Evolutionary conservation across 2,113 vertebrate genomes (phyloP).

Genomic region (Atherinomorus stipes): DNA sequence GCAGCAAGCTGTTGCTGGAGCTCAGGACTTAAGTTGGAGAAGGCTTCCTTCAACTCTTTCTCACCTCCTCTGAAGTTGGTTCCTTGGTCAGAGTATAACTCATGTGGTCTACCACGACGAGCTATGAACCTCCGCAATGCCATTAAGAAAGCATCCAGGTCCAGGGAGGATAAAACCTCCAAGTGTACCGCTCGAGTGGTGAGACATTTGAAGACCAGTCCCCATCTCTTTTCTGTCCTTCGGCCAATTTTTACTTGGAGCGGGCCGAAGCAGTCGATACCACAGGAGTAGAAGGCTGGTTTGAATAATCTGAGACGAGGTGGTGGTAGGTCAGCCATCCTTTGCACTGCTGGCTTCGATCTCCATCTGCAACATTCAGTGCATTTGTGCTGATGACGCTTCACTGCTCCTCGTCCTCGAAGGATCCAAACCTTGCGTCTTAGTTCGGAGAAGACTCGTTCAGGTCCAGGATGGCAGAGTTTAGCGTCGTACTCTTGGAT

Average conservation of each 20-base stretch:
- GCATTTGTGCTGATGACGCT: background rate
- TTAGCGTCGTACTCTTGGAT: too few relatives aligned
- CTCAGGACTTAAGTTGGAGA: background rate
- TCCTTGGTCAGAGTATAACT: background rate
- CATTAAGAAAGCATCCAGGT: background rate
- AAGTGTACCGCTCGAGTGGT: too few relatives aligned
- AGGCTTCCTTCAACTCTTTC: background rate
- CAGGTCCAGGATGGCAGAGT: too few relatives aligned
- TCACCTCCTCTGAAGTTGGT: background rate
- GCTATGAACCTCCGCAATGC: background rate
- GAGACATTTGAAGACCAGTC: background rate
- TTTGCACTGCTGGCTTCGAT: background rate
- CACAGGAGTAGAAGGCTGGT: too few relatives aligned
- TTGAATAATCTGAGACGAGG: too few relatives aligned
- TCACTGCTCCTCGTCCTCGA: background rate
- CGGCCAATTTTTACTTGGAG: too few relatives aligned
- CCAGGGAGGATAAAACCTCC: too few relatives aligned
- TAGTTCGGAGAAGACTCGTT: too few relatives aligned
- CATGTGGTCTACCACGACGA: accelerated
- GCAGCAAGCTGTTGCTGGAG: background rate
- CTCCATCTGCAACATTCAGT: background rate
- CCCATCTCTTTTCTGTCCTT: slow-evolving; percentile 3
- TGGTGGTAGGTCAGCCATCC: background rate
- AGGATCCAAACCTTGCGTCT: too few relatives aligned
- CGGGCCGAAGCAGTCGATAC: too few relatives aligned